These are phyloP conservation scores for Tiliqua scincoides DNA, from an alignment of 2,113 vertebrate genomes.

Conservation along the genomic window DNA sequence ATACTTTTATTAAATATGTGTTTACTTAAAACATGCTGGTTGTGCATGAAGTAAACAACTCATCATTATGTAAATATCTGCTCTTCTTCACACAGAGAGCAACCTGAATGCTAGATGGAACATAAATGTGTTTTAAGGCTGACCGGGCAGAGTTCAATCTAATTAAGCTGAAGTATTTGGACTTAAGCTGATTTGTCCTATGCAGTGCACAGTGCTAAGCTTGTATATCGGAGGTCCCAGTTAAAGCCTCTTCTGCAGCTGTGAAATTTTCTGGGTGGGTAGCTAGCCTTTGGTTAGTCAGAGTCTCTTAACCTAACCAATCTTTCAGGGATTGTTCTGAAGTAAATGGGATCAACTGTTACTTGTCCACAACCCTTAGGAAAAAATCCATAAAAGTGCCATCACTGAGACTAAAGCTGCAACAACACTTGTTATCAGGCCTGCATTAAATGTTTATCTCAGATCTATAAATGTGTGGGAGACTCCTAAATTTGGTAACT, in stretches of 20 bases:
- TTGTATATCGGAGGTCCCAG: background rate
- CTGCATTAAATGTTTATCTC: background rate
- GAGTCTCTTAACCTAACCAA: background rate
- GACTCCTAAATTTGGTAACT: constrained; percentile 24
- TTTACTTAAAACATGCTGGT: constrained; percentile 5
- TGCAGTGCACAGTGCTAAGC: background rate
- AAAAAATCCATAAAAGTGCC: background rate
- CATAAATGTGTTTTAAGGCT: background rate
- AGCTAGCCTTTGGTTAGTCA: background rate
- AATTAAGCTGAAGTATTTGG: background rate
- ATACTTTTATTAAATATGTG: background rate
- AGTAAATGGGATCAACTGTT: background rate
- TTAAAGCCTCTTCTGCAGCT: background rate
- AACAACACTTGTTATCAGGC: background rate
- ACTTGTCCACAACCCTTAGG: background rate
- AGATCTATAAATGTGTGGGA: background rate
- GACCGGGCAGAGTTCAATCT: background rate
- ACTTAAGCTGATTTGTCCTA: background rate
- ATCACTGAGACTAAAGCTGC: background rate
- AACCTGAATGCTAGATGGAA: background rate
- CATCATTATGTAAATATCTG: background rate
- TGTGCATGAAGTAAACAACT: background rate
- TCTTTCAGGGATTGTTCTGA: background rate
- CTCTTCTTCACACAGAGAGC: background rate
- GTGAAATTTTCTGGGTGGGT: background rate